phyloP scores from a whole-genome alignment of 2,113 vertebrate species.

The Tragelaphus imberbis region DNA sequence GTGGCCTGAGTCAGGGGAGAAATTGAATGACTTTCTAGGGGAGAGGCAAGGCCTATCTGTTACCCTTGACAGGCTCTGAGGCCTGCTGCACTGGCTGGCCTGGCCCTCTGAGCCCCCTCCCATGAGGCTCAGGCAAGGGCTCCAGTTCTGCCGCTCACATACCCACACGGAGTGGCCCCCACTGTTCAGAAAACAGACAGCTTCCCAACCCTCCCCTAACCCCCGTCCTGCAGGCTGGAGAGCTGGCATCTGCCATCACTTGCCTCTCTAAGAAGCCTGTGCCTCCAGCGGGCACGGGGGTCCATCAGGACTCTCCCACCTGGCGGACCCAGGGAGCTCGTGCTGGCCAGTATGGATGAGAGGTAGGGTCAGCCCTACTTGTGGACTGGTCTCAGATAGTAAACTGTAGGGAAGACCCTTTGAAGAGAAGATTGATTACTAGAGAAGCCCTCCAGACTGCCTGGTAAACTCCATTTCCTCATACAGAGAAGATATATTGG shows the following conservation, averaged over 20 bases:
- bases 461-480: neutral
- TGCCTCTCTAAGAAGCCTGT: conserved; percentile 5
- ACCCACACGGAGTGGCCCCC: neutral
- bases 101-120: neutral
- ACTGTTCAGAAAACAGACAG: neutral
- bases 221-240: neutral
- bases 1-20: conserved; percentile 41
- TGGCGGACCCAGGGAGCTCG: neutral
- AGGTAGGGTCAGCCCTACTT: neutral
- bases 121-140: neutral
- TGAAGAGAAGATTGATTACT: neutral
- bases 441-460: neutral
- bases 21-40: conserved; percentile 33
- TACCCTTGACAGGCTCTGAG: conserved; percentile 62
- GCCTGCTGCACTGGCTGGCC: neutral
- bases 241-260: neutral
- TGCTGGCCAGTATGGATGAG: neutral
- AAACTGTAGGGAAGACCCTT: neutral
- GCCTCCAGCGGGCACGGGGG: neutral
- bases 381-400: neutral
- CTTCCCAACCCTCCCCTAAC: neutral
- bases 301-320: neutral
- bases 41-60: conserved; percentile 58
- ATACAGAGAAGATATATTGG: neutral
- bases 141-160: neutral